These are phyloP conservation scores for Lydus trimaculatus DNA, from an alignment of 2,888 invertebrate species.

Conservation along the genomic window DNA sequence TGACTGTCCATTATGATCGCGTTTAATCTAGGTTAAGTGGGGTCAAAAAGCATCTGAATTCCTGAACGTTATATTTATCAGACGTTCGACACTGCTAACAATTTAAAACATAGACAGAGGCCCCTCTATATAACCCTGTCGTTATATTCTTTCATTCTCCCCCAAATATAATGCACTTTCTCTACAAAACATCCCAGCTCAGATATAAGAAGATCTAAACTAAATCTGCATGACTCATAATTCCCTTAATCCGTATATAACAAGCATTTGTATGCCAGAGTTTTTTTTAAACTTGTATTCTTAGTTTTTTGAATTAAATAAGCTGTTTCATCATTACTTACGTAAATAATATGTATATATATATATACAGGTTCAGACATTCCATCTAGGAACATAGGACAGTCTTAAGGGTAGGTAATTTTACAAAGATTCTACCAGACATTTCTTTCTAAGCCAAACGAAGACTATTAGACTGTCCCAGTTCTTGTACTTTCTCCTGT, in stretches of 20 bases:
- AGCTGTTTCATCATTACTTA: conserved; percentile 48
- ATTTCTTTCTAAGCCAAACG: too few species aligned
- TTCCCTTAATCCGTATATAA: conserved; percentile 61
- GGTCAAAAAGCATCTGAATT: conserved; percentile 77
- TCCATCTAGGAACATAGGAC: too few species aligned
- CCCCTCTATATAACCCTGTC: conserved; percentile 52
- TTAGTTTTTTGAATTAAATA: conserved; percentile 54
- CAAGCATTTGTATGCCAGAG: conserved; percentile 54
- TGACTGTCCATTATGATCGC: conserved; percentile 56
- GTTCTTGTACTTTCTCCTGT: too few species aligned
- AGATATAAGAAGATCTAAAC: conserved; percentile 57
- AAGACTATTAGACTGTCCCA: too few species aligned
- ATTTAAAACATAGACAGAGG: conserved; percentile 27
- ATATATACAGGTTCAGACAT: background rate
- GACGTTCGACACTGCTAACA: conserved; percentile 35
- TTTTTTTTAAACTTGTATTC: conserved; percentile 49
- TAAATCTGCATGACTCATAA: conserved; percentile 59
- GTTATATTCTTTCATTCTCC: conserved; percentile 51
- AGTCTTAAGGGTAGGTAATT: too few species aligned
- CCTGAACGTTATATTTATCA: conserved; percentile 63
- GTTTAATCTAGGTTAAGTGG: conserved; percentile 78
- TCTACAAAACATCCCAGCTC: conserved; percentile 38
- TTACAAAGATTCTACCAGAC: too few species aligned
- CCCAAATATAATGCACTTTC: conserved; percentile 47
- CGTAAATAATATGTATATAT: conserved; percentile 43